Conservation (phyloP, 2,888 invertebrate genomes). For the Keiferia lycopersicella region DNA sequence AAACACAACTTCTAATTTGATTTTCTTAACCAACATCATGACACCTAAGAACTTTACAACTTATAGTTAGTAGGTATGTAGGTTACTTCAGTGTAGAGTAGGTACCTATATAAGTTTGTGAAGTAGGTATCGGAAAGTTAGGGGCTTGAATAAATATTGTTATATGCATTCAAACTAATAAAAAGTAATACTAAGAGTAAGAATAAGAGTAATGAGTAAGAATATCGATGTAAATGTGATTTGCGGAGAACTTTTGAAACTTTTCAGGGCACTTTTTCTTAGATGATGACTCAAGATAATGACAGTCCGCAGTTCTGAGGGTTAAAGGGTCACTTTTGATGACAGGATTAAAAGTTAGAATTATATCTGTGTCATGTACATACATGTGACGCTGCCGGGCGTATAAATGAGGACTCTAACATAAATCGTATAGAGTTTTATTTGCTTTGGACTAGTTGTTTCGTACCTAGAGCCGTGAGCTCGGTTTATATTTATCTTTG, state of each 20-base stretch:
- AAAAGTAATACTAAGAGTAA: not conserved
- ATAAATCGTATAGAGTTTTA: constrained; percentile 12
- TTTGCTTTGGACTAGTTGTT: constrained; percentile 14
- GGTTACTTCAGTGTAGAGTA: constrained; percentile 1
- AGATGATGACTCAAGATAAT: not conserved
- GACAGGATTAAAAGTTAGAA: not conserved
- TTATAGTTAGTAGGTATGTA: not conserved
- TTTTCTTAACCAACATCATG: not conserved
- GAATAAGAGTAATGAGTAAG: not conserved
- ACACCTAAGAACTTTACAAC: not conserved
- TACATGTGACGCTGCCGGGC: not conserved
- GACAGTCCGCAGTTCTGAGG: constrained; percentile 10
- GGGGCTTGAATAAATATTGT: not conserved
- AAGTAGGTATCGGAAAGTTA: not conserved
- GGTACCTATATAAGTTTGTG: not conserved
- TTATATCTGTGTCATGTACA: constrained; percentile 4
- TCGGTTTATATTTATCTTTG: constrained; percentile 68
- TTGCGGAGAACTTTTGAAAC: not conserved
- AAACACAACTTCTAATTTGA: constrained; percentile 10
- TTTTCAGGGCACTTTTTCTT: not conserved
- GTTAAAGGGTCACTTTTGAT: constrained; percentile 10
- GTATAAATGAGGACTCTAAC: constrained; percentile 12
- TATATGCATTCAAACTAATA: not conserved
- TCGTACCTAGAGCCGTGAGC: constrained; percentile 38
- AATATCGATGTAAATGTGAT: not conserved